Conservation (phyloP, 2,113 vertebrate genomes). For the Oryzias curvinotus region DNA sequence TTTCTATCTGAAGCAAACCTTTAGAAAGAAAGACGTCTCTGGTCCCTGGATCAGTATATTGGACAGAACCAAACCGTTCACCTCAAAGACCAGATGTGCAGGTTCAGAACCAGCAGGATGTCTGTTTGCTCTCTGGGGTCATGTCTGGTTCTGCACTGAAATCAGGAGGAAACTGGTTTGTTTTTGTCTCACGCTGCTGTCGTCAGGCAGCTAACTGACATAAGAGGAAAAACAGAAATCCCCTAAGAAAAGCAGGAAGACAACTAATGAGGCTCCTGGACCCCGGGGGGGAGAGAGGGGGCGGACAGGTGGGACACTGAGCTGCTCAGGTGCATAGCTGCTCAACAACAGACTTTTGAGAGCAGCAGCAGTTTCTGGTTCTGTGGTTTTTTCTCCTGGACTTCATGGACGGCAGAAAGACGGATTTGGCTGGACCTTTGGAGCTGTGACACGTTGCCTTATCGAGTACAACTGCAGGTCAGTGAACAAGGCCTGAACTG, state of each 20-base stretch:
- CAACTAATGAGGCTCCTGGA: slow-evolving; percentile 50
- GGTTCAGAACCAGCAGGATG: background rate
- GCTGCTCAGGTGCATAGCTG: slow-evolving; percentile 35
- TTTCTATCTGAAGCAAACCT: too few species aligned
- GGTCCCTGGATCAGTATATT: too few species aligned
- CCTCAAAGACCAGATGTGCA: background rate
- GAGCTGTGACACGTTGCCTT: slow-evolving; percentile 7
- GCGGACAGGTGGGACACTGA: background rate
- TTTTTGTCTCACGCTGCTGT: slow-evolving; percentile 25
- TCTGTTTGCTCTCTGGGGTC: background rate
- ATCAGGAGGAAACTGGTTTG: slow-evolving; percentile 1
- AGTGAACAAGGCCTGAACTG: background rate
- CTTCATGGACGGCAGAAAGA: slow-evolving; percentile 30
- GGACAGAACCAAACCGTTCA: too few species aligned
- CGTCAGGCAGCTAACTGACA: slow-evolving; percentile 53
- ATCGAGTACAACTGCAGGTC: slow-evolving; percentile 24
- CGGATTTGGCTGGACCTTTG: slow-evolving; percentile 16
- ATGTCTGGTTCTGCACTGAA: background rate
- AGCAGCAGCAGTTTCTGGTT: background rate
- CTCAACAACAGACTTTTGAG: background rate
- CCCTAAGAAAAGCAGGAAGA: slow-evolving; percentile 30
- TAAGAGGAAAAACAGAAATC: slow-evolving; percentile 28
- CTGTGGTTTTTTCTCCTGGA: slow-evolving; percentile 8
- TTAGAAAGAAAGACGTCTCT: too few species aligned
- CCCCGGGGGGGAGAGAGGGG: background rate